These are phyloP conservation scores for Eueremaeus valkanovi DNA, from an alignment of 2,888 invertebrate species.

Conservation along the genomic window DNA sequence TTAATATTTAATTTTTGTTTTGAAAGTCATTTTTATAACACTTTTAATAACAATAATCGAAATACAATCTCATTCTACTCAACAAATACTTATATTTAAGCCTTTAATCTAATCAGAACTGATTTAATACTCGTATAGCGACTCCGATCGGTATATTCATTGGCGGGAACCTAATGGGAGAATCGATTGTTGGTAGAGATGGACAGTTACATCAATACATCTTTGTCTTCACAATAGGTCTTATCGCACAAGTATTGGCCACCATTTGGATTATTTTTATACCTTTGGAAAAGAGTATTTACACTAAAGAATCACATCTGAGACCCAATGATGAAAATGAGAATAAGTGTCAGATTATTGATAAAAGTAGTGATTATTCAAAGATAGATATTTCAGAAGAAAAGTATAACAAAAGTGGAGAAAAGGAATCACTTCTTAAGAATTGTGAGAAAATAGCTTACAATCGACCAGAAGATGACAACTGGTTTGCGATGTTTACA, in stretches of 20 bases:
- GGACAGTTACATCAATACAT: slow-evolving; percentile 36
- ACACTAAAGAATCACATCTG: background rate
- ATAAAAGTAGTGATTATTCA: background rate
- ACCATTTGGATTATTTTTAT: slow-evolving; percentile 7
- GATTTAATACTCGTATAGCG: no score
- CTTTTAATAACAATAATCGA: no score
- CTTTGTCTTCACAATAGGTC: background rate
- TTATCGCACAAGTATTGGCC: background rate
- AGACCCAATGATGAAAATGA: background rate
- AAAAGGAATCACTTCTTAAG: slow-evolving; percentile 9
- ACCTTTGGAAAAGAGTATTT: background rate
- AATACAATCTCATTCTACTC: no score
- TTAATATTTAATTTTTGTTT: background rate
- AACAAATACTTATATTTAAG: no score
- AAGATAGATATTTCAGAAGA: slow-evolving; percentile 6
- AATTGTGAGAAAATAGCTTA: background rate
- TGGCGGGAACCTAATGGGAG: slow-evolving; percentile 26
- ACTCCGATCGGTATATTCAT: slow-evolving; percentile 30
- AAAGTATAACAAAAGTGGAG: no score
- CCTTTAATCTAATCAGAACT: no score
- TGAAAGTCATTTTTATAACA: no score
- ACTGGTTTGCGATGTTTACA: background rate
- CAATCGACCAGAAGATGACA: background rate
- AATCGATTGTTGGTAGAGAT: background rate
- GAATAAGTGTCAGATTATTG: background rate